Base-by-base conservation (phyloP, 2,113 vertebrate species). In the Synodontis membranacea region DNA sequence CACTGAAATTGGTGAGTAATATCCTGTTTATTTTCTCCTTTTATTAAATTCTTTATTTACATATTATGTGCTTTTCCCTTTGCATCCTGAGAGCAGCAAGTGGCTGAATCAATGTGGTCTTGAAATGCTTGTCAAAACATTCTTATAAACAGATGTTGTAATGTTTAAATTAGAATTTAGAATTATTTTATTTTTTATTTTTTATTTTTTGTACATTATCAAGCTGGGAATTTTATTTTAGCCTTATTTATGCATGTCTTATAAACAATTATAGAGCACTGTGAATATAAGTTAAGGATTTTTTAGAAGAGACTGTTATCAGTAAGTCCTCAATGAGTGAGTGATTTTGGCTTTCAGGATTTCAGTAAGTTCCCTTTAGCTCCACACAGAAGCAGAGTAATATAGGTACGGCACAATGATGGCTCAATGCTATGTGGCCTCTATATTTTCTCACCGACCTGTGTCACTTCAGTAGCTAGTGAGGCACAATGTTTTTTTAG, bases 1-100 rank as follows among this genome's bases (percentile, higher is more conserved):
- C 21, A 80, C 52, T 82, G 56, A 56, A 81, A 81, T 46, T 72
- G 46, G 14, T 85, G 68, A 58, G 56, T 79, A 86, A 86, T 82
- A 74, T 82, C 79, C 78, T 81, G 78, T 56, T 37, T 68, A 39
- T 56, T 44, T 70, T 80, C 28, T 66, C 37, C 42, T 52, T 34
- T 17, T 52, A 54, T 80, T 48, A 48, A 82, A 21, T 46, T n/a
- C 25, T 66, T 78, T 80, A 28, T 52, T 80, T 50, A 85, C 64
- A 58, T 31, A 7, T 48, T 62, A 23, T 64, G 56, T 46, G 39
- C 21, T 25, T 78, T 48, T 85, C 76, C 19, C 10, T 23, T 17
- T 60, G 81, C 42, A 34, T 82, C 9, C 48, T 46, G n/a, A 52
- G 31, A 54, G 19, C 48, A 52, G 31, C 19, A 37, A 44, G 37